Conservation (phyloP, 35 echinoderm and acorn worm species). For the Hemicentrotus pulcherrimus region DNA sequence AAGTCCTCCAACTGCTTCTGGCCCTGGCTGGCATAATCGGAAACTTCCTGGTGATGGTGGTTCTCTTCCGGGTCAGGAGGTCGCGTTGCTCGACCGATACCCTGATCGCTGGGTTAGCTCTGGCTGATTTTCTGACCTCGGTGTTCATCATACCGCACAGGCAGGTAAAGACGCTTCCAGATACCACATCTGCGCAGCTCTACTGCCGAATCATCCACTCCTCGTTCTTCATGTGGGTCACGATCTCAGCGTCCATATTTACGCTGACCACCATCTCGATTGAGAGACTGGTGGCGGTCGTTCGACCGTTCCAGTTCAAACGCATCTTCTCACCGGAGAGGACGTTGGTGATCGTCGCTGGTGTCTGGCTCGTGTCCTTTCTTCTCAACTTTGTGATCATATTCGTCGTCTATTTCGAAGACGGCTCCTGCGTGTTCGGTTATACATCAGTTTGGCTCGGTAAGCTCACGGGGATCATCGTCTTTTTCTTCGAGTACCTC, state of each 20-base stretch:
- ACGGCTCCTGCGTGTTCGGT: constrained; percentile 32
- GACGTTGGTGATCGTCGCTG: constrained; percentile 32
- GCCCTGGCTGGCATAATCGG: background rate
- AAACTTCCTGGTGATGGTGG: constrained; percentile 7
- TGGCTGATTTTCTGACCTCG: background rate
- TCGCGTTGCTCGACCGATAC: background rate
- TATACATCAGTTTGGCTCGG: constrained; percentile 24
- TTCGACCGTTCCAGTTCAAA: constrained; percentile 43
- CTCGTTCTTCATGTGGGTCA: constrained; percentile 58
- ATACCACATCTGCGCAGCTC: constrained; percentile 35
- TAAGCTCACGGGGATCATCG: constrained; percentile 25
- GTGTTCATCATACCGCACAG: background rate
- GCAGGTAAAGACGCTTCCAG: background rate
- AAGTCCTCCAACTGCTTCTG: background rate
- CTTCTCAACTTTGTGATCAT: constrained; percentile 53
- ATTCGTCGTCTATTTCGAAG: constrained; percentile 25
- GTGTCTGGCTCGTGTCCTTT: constrained; percentile 58
- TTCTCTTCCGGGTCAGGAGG: background rate
- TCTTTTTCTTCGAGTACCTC: constrained; percentile 66
- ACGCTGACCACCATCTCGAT: constrained; percentile 59
- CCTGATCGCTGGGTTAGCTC: background rate
- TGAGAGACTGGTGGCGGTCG: constrained; percentile 63
- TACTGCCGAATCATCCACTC: constrained; percentile 61
- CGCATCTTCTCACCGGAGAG: constrained; percentile 61
- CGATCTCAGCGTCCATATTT: constrained; percentile 61